Percentiles rank a stretch among this genome's conserved stretches.
These are phyloP conservation scores for Nautilus pompilius DNA, from an alignment of 1,140 invertebrate genomes.

Conservation along the genomic window DNA sequence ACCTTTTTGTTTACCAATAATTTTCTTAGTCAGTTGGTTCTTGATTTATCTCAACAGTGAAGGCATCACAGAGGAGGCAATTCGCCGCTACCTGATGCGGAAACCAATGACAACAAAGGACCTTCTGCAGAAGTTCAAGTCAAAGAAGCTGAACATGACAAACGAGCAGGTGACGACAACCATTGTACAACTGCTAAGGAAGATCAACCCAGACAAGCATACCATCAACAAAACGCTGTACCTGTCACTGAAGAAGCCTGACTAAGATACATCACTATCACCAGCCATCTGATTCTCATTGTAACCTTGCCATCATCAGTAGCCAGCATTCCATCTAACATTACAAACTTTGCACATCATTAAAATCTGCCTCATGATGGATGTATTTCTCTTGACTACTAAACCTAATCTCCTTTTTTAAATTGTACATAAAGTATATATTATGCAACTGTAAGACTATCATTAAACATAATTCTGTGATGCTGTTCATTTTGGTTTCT, in stretches of 20 bases:
- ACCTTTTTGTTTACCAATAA: too few species aligned
- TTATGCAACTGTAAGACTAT: too few species aligned
- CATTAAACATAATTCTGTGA: too few species aligned
- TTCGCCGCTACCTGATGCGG: conserved; percentile 85
- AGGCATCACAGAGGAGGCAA: conserved; percentile 90
- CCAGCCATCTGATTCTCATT: too few species aligned
- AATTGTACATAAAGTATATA: too few species aligned
- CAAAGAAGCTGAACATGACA: conserved; percentile 85
- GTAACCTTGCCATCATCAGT: too few species aligned
- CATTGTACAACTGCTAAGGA: conserved; percentile 91
- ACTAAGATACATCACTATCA: conserved; percentile 1
- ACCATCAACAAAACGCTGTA: conserved; percentile 94
- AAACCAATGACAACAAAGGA: conserved; percentile 97
- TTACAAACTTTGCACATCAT: too few species aligned
- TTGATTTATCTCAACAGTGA: conserved; percentile 71
- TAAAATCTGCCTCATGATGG: too few species aligned
- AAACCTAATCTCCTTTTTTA: too few species aligned
- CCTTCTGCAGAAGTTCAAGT: conserved; percentile 90
- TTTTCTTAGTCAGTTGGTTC: conserved; percentile 20
- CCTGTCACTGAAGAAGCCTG: conserved; percentile 67
- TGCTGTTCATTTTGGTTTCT: too few species aligned
- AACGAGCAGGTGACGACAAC: conserved; percentile 86
- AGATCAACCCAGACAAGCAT: conserved; percentile 89
- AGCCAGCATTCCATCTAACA: too few species aligned
- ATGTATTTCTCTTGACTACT: too few species aligned